Evolutionary conservation across 2,113 vertebrate species (phyloP), one percentile per base, ranked within the genome.

Genomic region (Bostrychus sinensis): DNA sequence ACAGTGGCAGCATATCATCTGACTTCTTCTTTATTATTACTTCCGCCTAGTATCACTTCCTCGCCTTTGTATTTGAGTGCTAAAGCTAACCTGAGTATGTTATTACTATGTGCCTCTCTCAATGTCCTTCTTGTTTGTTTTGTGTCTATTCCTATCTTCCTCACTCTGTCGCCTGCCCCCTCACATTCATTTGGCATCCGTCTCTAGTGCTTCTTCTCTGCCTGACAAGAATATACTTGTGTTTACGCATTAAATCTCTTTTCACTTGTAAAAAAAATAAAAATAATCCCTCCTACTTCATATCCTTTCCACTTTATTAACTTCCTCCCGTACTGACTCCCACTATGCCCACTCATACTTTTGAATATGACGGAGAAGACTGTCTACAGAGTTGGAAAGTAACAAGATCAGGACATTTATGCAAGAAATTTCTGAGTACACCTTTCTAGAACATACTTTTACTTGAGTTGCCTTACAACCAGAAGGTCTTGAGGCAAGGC

Each of bases 71-170:
- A 37, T 64, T 54, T 36, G 9, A 17, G 37, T 12, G 13, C 56
- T 30, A 20, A 22, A 39, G 43, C 60, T 72, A 65, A 82, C 80
- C 77, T 63, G 56, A 70, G 50, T 69, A 77, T 72, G 72, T 83
- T 77, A 78, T 85, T 83, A 68, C 72, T 75, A 79, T 53, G 57
- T 50, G 45, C 30, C 73, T 75, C 66, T 72, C 45, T n/a, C 62
- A 56, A 55, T 57, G 70, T 77, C 78, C 77, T 62, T 66, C 61
- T 68, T 70, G 72, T 80, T 86, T 72, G 55, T 56, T 80, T 86
- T 75, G 64, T 75, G 56, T 84, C 84, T 81, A 79, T 81, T 77
- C 72, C 75, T 59, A 51, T 82, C 59, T 56, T 42, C 67, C 64
- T 81, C 83, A 62, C 77, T 64, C 62, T 70, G 68, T 62, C n/a